Evolutionary conservation across 2,888 invertebrate genomes (phyloP), one percentile per base, ranked within the genome.

Genomic region (Athetis lepigone): DNA sequence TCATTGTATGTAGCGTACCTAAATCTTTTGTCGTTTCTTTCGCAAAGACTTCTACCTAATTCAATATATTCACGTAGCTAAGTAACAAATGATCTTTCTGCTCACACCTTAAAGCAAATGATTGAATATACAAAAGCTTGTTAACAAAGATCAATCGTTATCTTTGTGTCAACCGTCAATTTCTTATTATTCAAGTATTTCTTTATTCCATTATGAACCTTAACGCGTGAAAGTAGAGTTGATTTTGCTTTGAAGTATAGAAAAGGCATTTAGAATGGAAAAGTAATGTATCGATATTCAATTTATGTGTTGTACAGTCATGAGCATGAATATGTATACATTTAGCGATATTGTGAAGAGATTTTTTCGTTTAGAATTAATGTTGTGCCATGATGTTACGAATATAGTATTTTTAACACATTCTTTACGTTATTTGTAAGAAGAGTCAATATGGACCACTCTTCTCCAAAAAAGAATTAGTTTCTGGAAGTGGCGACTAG

Each of bases 81-180:
- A 47, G 45, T 58, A 72, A 62, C 29, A 64, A 73, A 70, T 58
- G 63, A 51, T 61, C 39, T 60, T 63, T 64, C 51, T 62, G 51
- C 47, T 70, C 60, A 50, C 65, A 59, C 59, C 58, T 66, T 63
- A 27, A 54, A 52, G 59, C 57, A 77, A 61, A 54, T 77, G 78
- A 77, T 67, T 77, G 61, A 74, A 73, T 64, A 65, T 65, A 80
- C 75, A 80, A 77, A 80, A 58, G 74, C 59, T 47, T 47, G 40
- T 51, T 68, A 77, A 74, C 78, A 74, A 70, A 64, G 75, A 56
- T 77, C 75, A 63, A 70, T 78, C 58, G 62, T 67, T 77, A 70
- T 72, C 59, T 72, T 16, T 16, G 5, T 43, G 56, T 50, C 23
- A 43, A 65, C 59, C 61, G 55, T 21, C 46, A 46, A 63, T 57